phyloP scores from a whole-genome alignment of 2,113 vertebrate genomes.

The Poicephalus gulielmi region DNA sequence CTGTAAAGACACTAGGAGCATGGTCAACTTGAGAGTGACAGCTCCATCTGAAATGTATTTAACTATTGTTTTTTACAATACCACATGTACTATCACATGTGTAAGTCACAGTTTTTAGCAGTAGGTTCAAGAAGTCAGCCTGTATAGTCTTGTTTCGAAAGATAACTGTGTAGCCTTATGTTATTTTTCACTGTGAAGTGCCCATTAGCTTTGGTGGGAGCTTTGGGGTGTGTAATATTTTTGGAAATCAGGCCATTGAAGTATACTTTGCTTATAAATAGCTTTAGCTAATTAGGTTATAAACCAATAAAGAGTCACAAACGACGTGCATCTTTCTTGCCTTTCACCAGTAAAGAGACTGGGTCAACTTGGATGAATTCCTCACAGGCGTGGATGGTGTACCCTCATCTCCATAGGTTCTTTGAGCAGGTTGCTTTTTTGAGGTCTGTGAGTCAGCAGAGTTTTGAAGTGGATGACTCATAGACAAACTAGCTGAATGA shows the following conservation, averaged over 20 bases:
- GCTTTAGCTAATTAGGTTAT: conserved; percentile 26
- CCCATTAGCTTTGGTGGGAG: neutral
- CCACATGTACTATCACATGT: neutral
- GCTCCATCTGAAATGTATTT: neutral
- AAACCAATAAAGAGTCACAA: neutral
- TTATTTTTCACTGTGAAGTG: neutral
- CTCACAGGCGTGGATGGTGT: neutral
- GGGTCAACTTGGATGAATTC: neutral
- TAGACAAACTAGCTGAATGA: conserved; percentile 24
- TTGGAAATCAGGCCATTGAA: conserved; percentile 19
- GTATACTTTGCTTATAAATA: conserved; percentile 36
- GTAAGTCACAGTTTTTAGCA: neutral
- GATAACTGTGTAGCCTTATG: neutral
- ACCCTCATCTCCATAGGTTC: rapidly evolving
- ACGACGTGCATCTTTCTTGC: neutral
- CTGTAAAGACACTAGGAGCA: rapidly evolving
- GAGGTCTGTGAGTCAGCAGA: conserved; percentile 54
- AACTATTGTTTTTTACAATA: neutral
- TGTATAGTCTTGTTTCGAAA: neutral
- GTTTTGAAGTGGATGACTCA: conserved; percentile 61
- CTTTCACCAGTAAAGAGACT: neutral
- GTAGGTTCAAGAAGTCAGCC: neutral
- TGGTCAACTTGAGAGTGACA: neutral
- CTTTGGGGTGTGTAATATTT: neutral
- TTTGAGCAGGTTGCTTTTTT: conserved; percentile 34